phyloP scores from a whole-genome alignment of 1,140 invertebrate species.

The Neelides sp. region DNA sequence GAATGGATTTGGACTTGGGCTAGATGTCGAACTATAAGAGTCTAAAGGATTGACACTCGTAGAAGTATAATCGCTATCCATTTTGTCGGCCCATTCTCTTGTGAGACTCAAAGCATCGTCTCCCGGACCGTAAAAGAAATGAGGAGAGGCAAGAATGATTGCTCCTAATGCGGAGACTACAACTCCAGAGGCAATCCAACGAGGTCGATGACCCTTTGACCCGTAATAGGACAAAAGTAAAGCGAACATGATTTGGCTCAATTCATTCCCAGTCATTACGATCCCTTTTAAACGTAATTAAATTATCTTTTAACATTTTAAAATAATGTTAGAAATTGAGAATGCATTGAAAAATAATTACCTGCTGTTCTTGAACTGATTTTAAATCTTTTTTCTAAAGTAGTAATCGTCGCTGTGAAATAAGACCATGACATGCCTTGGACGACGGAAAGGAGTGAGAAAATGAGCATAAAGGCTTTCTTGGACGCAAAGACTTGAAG shows the following conservation, averaged over 20 bases:
- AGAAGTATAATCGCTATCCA: no score
- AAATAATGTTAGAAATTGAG: background rate
- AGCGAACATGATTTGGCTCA: constrained; percentile 51
- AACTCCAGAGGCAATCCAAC: constrained; percentile 32
- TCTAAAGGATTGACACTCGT: no score
- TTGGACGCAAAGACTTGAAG: constrained; percentile 69
- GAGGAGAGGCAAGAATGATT: constrained; percentile 50
- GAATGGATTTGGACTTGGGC: no score
- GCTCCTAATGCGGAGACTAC: constrained; percentile 41
- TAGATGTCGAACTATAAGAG: no score
- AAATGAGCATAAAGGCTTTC: constrained; percentile 71
- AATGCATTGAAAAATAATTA: constrained; percentile 31
- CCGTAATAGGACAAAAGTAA: constrained; percentile 47
- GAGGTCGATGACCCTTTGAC: constrained; percentile 45
- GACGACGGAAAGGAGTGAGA: constrained; percentile 65
- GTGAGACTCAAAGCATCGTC: constrained; percentile 40
- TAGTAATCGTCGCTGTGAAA: constrained; percentile 90
- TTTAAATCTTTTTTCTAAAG: constrained; percentile 91
- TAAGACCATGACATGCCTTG: constrained; percentile 92
- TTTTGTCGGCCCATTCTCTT: constrained; percentile 35
- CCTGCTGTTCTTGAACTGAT: constrained; percentile 86
- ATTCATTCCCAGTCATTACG: constrained; percentile 55
- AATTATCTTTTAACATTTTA: background rate
- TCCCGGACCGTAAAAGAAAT: constrained; percentile 52
- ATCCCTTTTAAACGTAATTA: constrained; percentile 40